Base-by-base conservation (phyloP, 2,888 invertebrate species). In the Clostera curtula region DNA sequence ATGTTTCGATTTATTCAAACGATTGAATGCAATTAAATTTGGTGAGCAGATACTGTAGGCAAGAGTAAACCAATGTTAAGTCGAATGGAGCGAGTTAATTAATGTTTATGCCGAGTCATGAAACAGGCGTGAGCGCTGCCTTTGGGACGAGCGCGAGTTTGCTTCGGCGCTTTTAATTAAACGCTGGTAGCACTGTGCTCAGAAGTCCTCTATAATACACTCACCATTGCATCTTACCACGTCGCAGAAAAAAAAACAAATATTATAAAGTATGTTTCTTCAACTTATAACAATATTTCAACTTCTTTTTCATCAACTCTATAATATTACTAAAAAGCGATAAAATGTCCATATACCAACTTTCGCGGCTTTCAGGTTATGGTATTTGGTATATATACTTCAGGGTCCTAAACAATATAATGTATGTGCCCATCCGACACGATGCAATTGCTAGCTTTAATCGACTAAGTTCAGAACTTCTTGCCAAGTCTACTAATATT, bases 31-130 rank as follows among this genome's bases (percentile, higher is more conserved):
- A 38, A 36, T 38, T 29, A 33, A 37, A 39, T 43, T 47, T 37
- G 15, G 33, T 42, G 37, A 35, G 31, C 31, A 40, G 45, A 40
- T 44, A 32, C 14, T 34, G 28, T 38, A 40, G 27, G 31, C 27
- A 33, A 43, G 39, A 43, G 34, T 46, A 40, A 49, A 49, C 41
- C 45, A 44, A 49, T 53, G 50, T 46, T 49, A 52, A 59, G 50
- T 58, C 47, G 41, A 48, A 56, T 64, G 59, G 52, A 64, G 61
- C 58, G 56, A 59, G 66, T 70, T 70, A 71, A 71, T 73, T 68
- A 71, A 62, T 62, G 58, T 63, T 70, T 68, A 68, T 63, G 65
- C 58, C 40, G 52, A 68, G 62, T 70, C 69, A 71, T 72, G 61
- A 60, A 61, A 56, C 59, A 51, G 56, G 54, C 54, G 54, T 57